Conservation (phyloP, 2,888 invertebrate species). For the Elegia similella region DNA sequence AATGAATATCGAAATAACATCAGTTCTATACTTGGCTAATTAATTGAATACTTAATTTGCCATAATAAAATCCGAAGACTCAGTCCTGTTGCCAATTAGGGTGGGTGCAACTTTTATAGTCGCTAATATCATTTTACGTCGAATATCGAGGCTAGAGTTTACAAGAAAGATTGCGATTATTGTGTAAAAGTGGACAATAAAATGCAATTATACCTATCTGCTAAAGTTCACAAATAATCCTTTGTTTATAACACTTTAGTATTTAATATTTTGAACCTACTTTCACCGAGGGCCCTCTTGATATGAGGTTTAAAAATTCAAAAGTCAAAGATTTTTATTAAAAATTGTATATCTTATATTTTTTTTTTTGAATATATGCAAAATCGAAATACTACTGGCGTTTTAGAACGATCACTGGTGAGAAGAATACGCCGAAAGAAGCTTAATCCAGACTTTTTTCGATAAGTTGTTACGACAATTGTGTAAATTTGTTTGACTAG, state of each 20-base stretch:
- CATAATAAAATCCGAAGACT: slow-evolving; percentile 35
- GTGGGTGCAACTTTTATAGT: slow-evolving; percentile 39
- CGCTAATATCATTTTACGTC: slow-evolving; percentile 38
- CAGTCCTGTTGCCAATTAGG: slow-evolving; percentile 32
- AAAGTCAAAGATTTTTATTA: too few relatives aligned
- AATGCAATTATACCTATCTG: slow-evolving; percentile 35
- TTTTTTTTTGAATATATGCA: too few relatives aligned
- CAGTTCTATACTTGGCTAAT: background rate
- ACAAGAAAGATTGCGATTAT: slow-evolving; percentile 35
- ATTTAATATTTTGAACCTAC: slow-evolving; percentile 22
- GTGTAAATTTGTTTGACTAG: slow-evolving; percentile 14
- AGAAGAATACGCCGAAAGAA: too few relatives aligned
- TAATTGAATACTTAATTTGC: slow-evolving; percentile 29
- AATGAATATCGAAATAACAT: background rate
- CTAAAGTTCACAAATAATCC: slow-evolving; percentile 27
- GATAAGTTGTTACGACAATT: background rate
- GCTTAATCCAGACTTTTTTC: too few relatives aligned
- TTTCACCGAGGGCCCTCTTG: slow-evolving; percentile 21
- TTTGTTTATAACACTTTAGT: too few relatives aligned
- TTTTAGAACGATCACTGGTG: too few relatives aligned
- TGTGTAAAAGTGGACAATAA: slow-evolving; percentile 38
- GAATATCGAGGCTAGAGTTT: slow-evolving; percentile 33
- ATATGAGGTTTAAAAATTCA: slow-evolving; percentile 8
- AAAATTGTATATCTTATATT: too few relatives aligned
- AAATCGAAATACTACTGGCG: too few relatives aligned